These are phyloP conservation scores for Lytechinus variegatus DNA, from an alignment of 35 echinoderm and acorn worm species.

Conservation along the genomic window DNA sequence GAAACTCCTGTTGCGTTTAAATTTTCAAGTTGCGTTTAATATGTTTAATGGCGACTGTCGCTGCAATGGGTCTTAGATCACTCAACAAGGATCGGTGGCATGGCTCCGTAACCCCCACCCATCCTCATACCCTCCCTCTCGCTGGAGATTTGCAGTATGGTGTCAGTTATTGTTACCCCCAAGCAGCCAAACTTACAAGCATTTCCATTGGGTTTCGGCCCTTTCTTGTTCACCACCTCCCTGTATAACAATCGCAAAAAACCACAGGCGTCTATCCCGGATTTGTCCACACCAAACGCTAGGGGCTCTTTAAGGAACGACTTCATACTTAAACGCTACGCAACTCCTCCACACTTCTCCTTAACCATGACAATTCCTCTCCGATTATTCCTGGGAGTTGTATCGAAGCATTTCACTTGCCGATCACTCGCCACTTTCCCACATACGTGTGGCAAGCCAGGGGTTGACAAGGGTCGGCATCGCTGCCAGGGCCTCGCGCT, in stretches of 20 bases:
- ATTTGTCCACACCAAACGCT: background rate
- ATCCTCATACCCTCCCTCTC: background rate
- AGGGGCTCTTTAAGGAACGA: background rate
- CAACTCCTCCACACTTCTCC: background rate
- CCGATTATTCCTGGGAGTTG: background rate
- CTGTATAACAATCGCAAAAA: background rate
- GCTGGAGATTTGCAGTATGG: background rate
- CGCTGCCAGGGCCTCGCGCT: background rate
- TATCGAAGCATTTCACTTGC: conserved; percentile 1
- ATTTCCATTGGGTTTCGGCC: background rate
- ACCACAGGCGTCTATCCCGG: background rate
- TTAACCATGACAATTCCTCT: background rate
- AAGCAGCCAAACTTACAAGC: background rate
- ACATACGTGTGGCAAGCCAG: conserved; percentile 34
- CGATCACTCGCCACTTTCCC: conserved; percentile 4
- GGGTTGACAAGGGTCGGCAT: background rate
- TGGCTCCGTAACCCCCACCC: background rate
- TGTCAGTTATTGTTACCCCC: background rate
- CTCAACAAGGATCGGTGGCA: background rate
- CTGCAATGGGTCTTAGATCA: too few species aligned
- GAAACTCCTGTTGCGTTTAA: too few species aligned
- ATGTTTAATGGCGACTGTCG: too few species aligned
- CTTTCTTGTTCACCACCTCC: background rate
- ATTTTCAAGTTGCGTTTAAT: too few species aligned
- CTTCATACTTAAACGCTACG: background rate